Evolutionary conservation across 2,888 invertebrate genomes (phyloP).

Genomic region (Ophion slaviceki): DNA sequence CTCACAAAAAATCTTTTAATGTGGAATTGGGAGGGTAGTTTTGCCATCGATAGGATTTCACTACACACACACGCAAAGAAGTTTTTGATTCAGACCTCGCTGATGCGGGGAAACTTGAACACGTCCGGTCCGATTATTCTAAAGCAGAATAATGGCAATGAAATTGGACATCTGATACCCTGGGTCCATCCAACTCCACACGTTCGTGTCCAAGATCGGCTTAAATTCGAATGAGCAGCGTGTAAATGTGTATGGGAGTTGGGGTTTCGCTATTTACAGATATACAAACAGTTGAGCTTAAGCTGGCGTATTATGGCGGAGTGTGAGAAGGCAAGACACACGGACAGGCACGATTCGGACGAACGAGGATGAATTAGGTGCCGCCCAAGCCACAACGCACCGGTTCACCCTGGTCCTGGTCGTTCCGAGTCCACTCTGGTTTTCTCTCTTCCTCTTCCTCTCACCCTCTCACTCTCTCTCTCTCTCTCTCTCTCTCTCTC

Average conservation of each 20-base stretch:
- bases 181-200: conserved; percentile 1
- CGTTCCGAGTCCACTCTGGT: conserved; percentile 17
- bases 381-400: conserved; percentile 69
- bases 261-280: conserved; percentile 43
- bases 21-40: too few relatives aligned
- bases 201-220: conserved; percentile 12
- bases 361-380: conserved; percentile 74
- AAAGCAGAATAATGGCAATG: neutral
- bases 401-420: conserved; percentile 57
- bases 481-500: conserved; percentile 3
- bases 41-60: too few relatives aligned
- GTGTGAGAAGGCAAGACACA: conserved; percentile 51
- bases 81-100: neutral
- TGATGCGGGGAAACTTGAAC: too few relatives aligned
- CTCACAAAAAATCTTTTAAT: too few relatives aligned
- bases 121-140: neutral
- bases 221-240: conserved; percentile 22
- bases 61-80: neutral
- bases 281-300: conserved; percentile 32
- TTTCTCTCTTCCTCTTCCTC: neutral
- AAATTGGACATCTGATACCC: conserved; percentile 14
- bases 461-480: conserved; percentile 16
- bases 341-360: conserved; percentile 62
- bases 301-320: conserved; percentile 36
- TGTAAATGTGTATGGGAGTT: conserved; percentile 31